Evolutionary conservation across 2,888 invertebrate species (phyloP).

Genomic region (Apoderus coryli): DNA sequence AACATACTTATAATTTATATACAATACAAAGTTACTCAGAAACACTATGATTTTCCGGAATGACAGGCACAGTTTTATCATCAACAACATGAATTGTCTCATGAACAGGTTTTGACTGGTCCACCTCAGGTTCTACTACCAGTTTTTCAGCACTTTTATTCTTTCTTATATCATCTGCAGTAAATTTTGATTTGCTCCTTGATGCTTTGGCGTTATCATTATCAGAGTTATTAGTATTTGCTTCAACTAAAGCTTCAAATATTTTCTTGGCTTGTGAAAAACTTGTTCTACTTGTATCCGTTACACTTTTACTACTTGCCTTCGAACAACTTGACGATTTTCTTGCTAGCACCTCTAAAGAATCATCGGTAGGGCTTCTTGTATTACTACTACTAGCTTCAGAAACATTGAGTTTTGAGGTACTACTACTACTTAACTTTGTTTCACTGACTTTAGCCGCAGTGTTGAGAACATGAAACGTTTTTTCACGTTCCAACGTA

Average conservation of each 20-base stretch:
- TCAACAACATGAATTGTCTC: too few species aligned
- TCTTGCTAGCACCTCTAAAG: conserved; percentile 11
- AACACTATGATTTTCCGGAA: too few species aligned
- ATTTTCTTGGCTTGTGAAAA: conserved; percentile 24
- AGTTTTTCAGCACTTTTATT: too few species aligned
- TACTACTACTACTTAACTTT: conserved; percentile 1
- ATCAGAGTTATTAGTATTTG: conserved; percentile 12
- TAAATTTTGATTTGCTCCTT: too few species aligned
- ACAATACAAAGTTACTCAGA: too few species aligned
- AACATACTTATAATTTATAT: too few species aligned
- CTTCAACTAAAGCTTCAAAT: conserved; percentile 21
- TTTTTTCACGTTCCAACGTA: conserved; percentile 21
- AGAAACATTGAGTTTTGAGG: background rate
- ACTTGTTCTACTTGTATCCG: conserved; percentile 14
- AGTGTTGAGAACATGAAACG: conserved; percentile 20
- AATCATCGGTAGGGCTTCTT: conserved; percentile 3
- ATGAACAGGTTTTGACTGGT: too few species aligned
- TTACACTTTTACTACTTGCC: conserved; percentile 10
- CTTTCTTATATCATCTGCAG: too few species aligned
- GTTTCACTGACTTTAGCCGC: conserved; percentile 11
- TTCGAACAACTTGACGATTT: conserved; percentile 12
- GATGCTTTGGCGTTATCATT: too few species aligned
- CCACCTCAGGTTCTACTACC: too few species aligned
- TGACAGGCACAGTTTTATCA: too few species aligned
- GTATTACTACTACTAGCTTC: background rate